Evolutionary conservation across 2,797 vertebrate genomes (phyloP), one percentile per base, ranked within the genome.

Genomic region (Anguilla megastoma): DNA sequence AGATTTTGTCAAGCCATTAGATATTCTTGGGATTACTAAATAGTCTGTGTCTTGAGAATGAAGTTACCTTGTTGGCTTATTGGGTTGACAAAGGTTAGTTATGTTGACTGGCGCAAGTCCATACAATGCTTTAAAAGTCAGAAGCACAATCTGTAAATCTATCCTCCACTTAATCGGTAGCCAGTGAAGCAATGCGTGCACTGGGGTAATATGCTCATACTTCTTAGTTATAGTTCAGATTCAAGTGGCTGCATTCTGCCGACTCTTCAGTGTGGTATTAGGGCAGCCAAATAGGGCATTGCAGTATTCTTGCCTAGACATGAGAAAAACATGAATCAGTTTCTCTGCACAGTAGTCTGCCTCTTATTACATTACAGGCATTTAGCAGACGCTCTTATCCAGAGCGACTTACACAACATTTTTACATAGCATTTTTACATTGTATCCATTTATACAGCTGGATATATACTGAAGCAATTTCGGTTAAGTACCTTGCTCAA

Each of bases 231-330:
- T 58, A 2, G 16, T 58, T 14, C 2, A 18, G 56, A 58, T 58
- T 16, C 16, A 18, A 16, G 56, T 14, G 56, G 56, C 56, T 16
- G 56, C 3, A 58, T 58, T 69, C 63, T 69, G 63, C 24, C n/a
- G 1, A n/a, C 27, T 9, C 1, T 69, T 69, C 5, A 66, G 63
- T 9, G 63, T n/a, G 24, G 63, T 69, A 69, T 69, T 69, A 14
- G 63, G n/a, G 63, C 63, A 69, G 63, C 63, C 63, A 69, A n/a
- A 69, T 69, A 69, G 63, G 63, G 63, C 63, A 69, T 69, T 69
- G n/a, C 63, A 69, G 63, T 69, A n/a, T 24, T 69, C 63, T n/a
- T 8, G n/a, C 63, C 63, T 27, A 69, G 63, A 27, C 6, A 4
- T 69, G 1, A 69, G 24, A 69, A n/a, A 69, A 27, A n/a, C 18